A percentile compares a stretch with the other conserved stretches of the same genome.
phyloP scores from a whole-genome alignment of 2,888 invertebrate genomes.

The Gisinianus flammeolus region DNA sequence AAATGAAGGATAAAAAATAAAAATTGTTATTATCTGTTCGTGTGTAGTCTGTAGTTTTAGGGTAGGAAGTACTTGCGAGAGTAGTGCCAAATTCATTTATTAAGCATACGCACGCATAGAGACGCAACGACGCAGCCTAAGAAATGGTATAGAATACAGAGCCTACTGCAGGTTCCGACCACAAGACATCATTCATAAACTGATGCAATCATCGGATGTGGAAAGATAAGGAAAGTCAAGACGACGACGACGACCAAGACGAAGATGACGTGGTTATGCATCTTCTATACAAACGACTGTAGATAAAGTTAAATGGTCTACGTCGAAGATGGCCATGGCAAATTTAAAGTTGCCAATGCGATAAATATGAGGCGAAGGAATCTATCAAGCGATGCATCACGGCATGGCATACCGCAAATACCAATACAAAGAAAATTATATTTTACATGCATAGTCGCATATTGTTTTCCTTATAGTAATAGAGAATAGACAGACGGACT shows the following conservation, averaged over 20 bases:
- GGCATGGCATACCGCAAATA: constrained; percentile 8
- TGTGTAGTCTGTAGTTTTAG: too few relatives aligned
- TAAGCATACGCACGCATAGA: not conserved
- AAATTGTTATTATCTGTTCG: too few relatives aligned
- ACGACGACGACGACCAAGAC: not conserved
- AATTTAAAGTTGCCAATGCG: not conserved
- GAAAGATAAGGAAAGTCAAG: constrained; percentile 6
- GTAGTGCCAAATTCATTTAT: not conserved
- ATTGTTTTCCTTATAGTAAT: not conserved
- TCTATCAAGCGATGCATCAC: not conserved
- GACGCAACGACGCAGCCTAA: not conserved
- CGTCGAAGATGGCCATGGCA: not conserved
- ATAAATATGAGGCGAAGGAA: not conserved
- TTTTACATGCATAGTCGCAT: not conserved
- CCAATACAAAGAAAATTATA: not conserved
- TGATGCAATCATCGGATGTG: constrained; percentile 8
- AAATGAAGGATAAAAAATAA: too few relatives aligned
- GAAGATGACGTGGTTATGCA: too few relatives aligned
- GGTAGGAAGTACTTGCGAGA: too few relatives aligned
- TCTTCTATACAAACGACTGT: too few relatives aligned
- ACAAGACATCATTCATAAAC: not conserved
- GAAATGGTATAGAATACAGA: not conserved
- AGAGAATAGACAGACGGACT: too few relatives aligned
- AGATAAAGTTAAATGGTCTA: not conserved
- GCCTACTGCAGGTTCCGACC: not conserved